Base-by-base conservation (phyloP, 2,113 vertebrate genomes). In the Catagonus wagneri region DNA sequence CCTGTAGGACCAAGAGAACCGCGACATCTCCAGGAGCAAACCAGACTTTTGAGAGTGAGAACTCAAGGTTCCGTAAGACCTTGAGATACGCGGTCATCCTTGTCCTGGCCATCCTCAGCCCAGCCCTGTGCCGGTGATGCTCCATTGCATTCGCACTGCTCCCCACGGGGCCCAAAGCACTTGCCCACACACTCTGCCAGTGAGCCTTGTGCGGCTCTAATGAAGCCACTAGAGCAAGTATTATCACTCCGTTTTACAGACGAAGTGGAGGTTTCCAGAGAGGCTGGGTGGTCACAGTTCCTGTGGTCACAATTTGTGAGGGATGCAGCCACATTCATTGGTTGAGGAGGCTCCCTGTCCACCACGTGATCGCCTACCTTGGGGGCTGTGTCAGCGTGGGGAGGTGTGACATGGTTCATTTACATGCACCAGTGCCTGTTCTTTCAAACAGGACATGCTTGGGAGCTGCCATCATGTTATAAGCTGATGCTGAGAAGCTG, bases 381-480 rank as follows among this genome's bases (percentile, higher is more conserved):
- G 52, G 72, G 78, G 65, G 36, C 39, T 13, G 22, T 72, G 61
- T n/a, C 83, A 66, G 6, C 8, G 1, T 52, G 14, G 81, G 50
- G 52, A 71, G 34, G 17, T 25, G 39, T 78, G 93, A 65, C 85
- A 50, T 27, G 39, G 13, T 68, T 80, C 32, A 13, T 66, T 87
- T 87, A 15, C 36, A 76, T 78, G 72, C 1, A 1, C 79, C 39
- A 52, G 89, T 50, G 66, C 61, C 85, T 66, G 3, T 66, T 63
- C 66, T 85, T 93, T 68, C 69, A 95, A 39, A 89, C 2, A 79
- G 44, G 89, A 54, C 63, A 8, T 61, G 56, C 83, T 93, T 16
- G 11, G 44, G 74, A 78, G 32, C 65, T n/a, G 74, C 61, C 3
- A 0, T 54, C 78, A 2, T 72, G 54, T 63, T 95, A 60, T 56